phyloP scores from a whole-genome alignment of 2,797 vertebrate genomes.

The Sciaenops ocellatus region DNA sequence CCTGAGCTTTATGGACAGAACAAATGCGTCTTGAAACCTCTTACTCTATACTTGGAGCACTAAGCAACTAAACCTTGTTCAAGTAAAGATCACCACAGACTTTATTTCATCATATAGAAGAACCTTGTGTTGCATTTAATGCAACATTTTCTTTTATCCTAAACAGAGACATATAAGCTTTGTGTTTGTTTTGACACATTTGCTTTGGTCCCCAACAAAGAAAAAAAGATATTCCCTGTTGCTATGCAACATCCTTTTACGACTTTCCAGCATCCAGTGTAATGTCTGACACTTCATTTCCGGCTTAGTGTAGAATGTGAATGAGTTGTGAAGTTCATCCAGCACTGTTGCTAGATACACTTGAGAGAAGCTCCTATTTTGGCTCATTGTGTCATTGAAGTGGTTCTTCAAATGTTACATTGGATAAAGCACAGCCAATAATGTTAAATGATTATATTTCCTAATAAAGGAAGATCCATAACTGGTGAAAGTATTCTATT shows the following conservation, averaged over 20 bases:
- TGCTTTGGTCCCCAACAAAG: slow-evolving; percentile 12
- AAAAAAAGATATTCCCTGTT: slow-evolving; percentile 40
- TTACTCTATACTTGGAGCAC: not conserved
- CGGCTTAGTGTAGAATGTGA: slow-evolving; percentile 11
- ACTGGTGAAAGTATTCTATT: not conserved
- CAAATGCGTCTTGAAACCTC: not conserved
- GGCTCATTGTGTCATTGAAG: slow-evolving; percentile 14
- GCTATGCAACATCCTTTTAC: slow-evolving; percentile 50
- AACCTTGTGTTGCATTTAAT: slow-evolving; percentile 1
- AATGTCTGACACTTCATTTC: slow-evolving; percentile 32
- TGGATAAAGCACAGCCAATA: not conserved
- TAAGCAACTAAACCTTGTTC: not conserved
- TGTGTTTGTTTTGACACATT: slow-evolving; percentile 28
- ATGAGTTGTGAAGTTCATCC: slow-evolving; percentile 33
- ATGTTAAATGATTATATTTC: not conserved
- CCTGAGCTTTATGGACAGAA: slow-evolving; percentile 8
- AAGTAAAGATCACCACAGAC: not conserved
- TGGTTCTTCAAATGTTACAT: slow-evolving; percentile 34
- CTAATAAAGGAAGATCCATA: not conserved
- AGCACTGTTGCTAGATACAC: not conserved
- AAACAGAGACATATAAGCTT: slow-evolving; percentile 17
- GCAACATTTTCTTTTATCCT: slow-evolving; percentile 4
- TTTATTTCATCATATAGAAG: not conserved
- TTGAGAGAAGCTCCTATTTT: slow-evolving; percentile 14
- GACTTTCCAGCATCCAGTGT: slow-evolving; percentile 22